Evolutionary conservation across 2,888 invertebrate species (phyloP), one percentile per base, ranked within the genome.

Genomic region (Agrotis exclamationis): DNA sequence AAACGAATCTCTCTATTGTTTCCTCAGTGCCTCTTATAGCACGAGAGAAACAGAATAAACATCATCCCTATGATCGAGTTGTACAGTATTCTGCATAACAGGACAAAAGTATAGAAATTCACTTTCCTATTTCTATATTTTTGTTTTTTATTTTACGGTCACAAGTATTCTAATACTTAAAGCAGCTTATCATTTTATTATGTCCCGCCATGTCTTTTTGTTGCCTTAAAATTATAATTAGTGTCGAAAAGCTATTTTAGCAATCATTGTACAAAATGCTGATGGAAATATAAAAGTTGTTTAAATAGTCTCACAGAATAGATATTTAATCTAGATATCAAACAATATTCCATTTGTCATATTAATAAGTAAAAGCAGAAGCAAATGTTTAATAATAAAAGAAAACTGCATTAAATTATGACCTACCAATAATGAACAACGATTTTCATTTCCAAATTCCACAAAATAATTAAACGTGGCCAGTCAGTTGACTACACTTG

Each of bases 331-430:
- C 93, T 96, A 96, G 94, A 94, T 95, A 94, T 93, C 94, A 93
- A 95, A 94, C 94, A 95, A 95, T 96, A 96, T 96, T 96, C 96
- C 96, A 96, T 96, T 85, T 96, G 96, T 96, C 96, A 95, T 96
- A 95, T 95, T 91, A 95, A 93, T 95, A 96, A 95, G 94, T 94
- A 92, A 95, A 94, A 93, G 93, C 95, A 94, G 93, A 95, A 93
- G 92, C 93, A 94, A 95, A 95, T 94, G 94, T 95, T 95, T 93
- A 94, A 92, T 93, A 89, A 91, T 92, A 91, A 95, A 96, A 94
- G 87, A 93, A 94, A 96, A 95, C 93, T 93, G 94, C 95, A 96
- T 96, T 96, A 96, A 96, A 96, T 95, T 96, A 96, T 95, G 95
- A 96, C 95, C 95, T 96, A 96, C 95, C 94, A 95, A 94, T 95